Base-by-base conservation (phyloP, 1,140 invertebrate genomes). In the Stegodyphus mimosarum region DNA sequence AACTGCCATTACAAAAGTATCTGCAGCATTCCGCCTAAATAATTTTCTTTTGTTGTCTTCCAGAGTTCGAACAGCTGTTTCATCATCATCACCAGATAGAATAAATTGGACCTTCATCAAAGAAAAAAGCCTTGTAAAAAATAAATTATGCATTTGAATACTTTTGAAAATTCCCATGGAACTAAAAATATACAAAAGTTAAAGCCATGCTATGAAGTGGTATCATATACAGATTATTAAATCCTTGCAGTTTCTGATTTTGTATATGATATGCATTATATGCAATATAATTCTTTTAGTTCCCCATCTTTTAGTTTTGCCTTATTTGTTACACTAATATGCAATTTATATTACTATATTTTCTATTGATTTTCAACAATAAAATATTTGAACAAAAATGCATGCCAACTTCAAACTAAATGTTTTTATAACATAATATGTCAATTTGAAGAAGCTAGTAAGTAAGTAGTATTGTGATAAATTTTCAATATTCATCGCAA, bases 1-100 rank as follows among this genome's bases (percentile, higher is more conserved):
- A 17, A 90, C 89, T 52, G 92, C 88, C 91, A 92, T 90, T 0
- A 93, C 89, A 88, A 92, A 93, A 7, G 90, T 89, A 89, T 92
- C 91, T 6, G 89, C 88, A 52, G 85, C 88, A 18, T 91, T 92
- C 60, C 91, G 89, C 52, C 89, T 86, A 52, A 92, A 91, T 6
- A 91, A 90, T 74, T 90, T 90, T 53, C 92, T 84, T 75, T 91
- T 90, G 10, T 86, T 81, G 88, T 92, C 92, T 6, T 85, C 89
- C 63, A 93, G 90, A 51, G 88, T 88, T 71, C 90, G 75, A 9
- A 90, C 88, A 60, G 89, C 88, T 6, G 90, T 90, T 85, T 92
- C 91, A 17, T 91, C 91, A 80, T 90, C 89, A 77, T 92, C 91
- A 60, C 92, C 92, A 78, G 91, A 91, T 33, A 92, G 84, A 7